Percentiles rank a stretch among this genome's conserved stretches.
Evolutionary conservation across 1,140 invertebrate genomes (phyloP).

Genomic region (Periplaneta americana): DNA sequence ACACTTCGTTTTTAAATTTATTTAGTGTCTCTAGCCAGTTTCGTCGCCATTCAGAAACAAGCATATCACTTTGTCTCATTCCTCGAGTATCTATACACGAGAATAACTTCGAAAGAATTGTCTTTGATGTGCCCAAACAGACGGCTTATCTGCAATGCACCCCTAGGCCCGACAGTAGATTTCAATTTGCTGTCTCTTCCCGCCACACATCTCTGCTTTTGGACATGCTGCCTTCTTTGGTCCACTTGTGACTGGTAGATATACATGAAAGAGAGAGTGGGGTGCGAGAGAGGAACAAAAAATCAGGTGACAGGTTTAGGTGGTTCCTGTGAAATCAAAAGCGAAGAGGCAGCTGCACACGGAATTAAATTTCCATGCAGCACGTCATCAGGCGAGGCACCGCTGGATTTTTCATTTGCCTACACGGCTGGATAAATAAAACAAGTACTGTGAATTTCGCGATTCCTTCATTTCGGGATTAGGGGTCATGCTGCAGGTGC

Average conservation of each 20-base stretch:
- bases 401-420: slow-evolving; percentile 5
- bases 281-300: neutral
- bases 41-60: neutral
- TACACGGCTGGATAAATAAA: slow-evolving; percentile 5
- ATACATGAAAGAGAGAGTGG: neutral
- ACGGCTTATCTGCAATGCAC: neutral
- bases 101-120: neutral
- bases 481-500: neutral
- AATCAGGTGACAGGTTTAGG: slow-evolving; percentile 5
- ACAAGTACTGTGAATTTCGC: neutral
- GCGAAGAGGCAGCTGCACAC: neutral
- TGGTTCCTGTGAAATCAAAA: slow-evolving; percentile 6
- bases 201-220: neutral
- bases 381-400: neutral
- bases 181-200: neutral
- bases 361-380: slow-evolving; percentile 5
- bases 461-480: neutral
- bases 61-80: neutral
- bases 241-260: neutral
- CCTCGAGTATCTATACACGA: neutral
- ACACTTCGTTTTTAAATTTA: neutral
- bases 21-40: neutral
- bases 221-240: neutral
- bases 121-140: neutral
- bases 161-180: neutral